Conservation (phyloP, 2,797 vertebrate genomes). For the Danio kyathit region DNA sequence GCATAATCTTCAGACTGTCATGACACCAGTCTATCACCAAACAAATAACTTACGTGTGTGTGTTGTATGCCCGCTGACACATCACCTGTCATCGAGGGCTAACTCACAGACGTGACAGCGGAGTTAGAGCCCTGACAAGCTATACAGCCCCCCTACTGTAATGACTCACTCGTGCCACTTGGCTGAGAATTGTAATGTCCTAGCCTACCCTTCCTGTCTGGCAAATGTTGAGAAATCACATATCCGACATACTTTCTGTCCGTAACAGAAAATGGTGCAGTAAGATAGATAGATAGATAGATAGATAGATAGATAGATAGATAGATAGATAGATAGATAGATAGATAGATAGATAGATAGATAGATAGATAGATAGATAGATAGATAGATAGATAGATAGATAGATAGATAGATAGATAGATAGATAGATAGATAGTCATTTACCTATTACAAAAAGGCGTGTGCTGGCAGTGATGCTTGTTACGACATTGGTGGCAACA, state of each 20-base stretch:
- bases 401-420: background rate
- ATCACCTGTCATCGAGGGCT: conserved; percentile 37
- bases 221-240: conserved; percentile 32
- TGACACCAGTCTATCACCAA: conserved; percentile 39
- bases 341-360: background rate
- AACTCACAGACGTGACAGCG: conserved; percentile 39
- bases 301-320: background rate
- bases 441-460: conserved; percentile 97
- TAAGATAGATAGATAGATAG: conserved; percentile 2
- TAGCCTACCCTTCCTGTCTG: conserved; percentile 3
- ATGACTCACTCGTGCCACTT: conserved; percentile 29
- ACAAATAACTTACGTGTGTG: conserved; percentile 2
- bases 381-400: background rate
- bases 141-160: conserved; percentile 21
- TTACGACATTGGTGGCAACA: conserved; percentile 96
- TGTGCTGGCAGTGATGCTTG: conserved; percentile 99
- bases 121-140: conserved; percentile 21
- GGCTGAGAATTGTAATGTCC: conserved; percentile 18
- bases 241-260: conserved; percentile 15
- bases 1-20: conserved; percentile 36
- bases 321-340: background rate
- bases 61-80: conserved; percentile 15
- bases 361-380: background rate
- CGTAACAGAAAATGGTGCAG: background rate
- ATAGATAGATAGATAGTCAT: conserved; percentile 12